Evolutionary conservation across 2,797 vertebrate genomes (phyloP).

Genomic region (Chelon labrosus): DNA sequence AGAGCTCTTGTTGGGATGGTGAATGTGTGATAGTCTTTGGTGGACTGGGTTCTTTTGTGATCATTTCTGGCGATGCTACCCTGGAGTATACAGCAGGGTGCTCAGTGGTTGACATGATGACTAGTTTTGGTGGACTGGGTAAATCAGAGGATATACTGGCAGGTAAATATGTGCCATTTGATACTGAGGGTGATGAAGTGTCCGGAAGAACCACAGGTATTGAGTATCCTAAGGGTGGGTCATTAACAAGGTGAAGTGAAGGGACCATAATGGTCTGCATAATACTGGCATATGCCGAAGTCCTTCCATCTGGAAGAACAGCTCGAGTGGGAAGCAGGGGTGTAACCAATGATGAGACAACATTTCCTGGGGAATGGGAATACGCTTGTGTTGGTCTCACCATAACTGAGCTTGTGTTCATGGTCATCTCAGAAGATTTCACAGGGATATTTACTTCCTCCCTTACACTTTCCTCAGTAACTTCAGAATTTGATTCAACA

Average conservation of each 20-base stretch:
- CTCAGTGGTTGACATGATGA: slow-evolving; percentile 72
- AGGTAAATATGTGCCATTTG: slow-evolving; percentile 39
- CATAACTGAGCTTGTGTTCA: slow-evolving; percentile 73
- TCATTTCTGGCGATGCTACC: slow-evolving; percentile 86
- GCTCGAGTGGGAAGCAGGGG: slow-evolving; percentile 73
- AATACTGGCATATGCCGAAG: slow-evolving; percentile 93
- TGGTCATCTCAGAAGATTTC: slow-evolving; percentile 73
- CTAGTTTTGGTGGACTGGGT: slow-evolving; percentile 55
- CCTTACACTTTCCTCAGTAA: slow-evolving; percentile 49
- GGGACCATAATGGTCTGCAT: slow-evolving; percentile 92
- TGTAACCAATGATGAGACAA: slow-evolving; percentile 63
- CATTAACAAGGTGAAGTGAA: slow-evolving; percentile 55
- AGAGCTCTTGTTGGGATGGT: slow-evolving; percentile 66
- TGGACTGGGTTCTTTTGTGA: slow-evolving; percentile 83
- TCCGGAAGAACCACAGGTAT: slow-evolving; percentile 42
- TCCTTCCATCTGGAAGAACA: slow-evolving; percentile 86
- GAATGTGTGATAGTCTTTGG: slow-evolving; percentile 62
- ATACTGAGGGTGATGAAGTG: slow-evolving; percentile 6
- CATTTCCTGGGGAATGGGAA: slow-evolving; percentile 50
- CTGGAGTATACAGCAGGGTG: slow-evolving; percentile 87
- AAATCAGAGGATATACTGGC: slow-evolving; percentile 44
- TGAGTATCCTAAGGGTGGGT: slow-evolving; percentile 53
- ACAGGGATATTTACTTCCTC: slow-evolving; percentile 44
- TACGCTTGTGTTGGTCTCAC: slow-evolving; percentile 66
- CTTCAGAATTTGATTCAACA: slow-evolving; percentile 56